phyloP scores from a whole-genome alignment of 2,888 invertebrate genomes.

The Bombylius discolor region DNA sequence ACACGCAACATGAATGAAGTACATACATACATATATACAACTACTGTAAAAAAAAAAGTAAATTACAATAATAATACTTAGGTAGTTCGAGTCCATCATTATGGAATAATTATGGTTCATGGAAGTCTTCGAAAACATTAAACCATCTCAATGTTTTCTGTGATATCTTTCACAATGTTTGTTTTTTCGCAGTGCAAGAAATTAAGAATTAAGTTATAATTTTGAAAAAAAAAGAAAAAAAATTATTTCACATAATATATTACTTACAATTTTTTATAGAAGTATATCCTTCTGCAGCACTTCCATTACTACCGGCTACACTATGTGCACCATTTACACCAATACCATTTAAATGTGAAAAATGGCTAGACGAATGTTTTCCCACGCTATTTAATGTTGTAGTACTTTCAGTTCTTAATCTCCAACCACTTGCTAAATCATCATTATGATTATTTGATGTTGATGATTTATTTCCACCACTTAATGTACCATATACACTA shows the following conservation, averaged over 20 bases:
- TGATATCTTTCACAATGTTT: too few relatives aligned
- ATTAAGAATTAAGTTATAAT: too few relatives aligned
- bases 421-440: slow-evolving; percentile 37
- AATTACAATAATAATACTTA: too few relatives aligned
- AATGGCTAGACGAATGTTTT: slow-evolving; percentile 33
- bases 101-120: too few relatives aligned
- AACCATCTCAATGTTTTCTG: too few relatives aligned
- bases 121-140: too few relatives aligned
- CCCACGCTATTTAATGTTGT: slow-evolving; percentile 47
- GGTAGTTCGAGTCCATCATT: too few relatives aligned
- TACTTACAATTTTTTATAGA: slow-evolving; percentile 38
- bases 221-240: too few relatives aligned
- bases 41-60: too few relatives aligned
- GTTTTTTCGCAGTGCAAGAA: too few relatives aligned
- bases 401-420: slow-evolving; percentile 45
- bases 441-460: slow-evolving; percentile 28
- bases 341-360: slow-evolving; percentile 20
- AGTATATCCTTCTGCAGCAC: slow-evolving; percentile 34
- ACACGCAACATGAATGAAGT: too few relatives aligned
- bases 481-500: slow-evolving; percentile 38
- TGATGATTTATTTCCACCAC: slow-evolving; percentile 37
- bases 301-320: slow-evolving; percentile 23
- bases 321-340: slow-evolving; percentile 11
- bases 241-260: background rate
- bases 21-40: too few relatives aligned